Evolutionary conservation across 1,140 invertebrate genomes (phyloP).

Genomic region (Thaumetopoea pityocampa): DNA sequence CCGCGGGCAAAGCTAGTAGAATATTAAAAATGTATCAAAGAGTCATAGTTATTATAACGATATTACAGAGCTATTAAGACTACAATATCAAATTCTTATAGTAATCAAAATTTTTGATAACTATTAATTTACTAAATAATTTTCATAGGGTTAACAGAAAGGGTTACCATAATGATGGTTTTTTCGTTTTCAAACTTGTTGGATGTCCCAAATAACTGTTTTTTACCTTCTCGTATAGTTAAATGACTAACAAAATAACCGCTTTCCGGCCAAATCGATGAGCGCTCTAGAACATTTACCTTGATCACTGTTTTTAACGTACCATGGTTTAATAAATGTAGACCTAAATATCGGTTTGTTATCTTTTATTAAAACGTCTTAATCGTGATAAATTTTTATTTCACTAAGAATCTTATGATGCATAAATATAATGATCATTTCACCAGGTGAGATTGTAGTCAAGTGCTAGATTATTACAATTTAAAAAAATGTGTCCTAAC

Average conservation of each 20-base stretch:
- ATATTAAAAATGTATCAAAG: too few species aligned
- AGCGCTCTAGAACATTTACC: slow-evolving; percentile 32
- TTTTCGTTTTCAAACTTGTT: slow-evolving; percentile 9
- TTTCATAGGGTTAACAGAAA: slow-evolving; percentile 16
- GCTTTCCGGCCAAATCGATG: slow-evolving; percentile 34
- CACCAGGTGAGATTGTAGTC: too few species aligned
- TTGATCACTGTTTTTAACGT: slow-evolving; percentile 36
- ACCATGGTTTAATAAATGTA: slow-evolving; percentile 34
- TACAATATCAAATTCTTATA: background rate
- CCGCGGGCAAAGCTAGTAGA: too few species aligned
- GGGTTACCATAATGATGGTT: slow-evolving; percentile 20
- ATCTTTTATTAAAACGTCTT: slow-evolving; percentile 15
- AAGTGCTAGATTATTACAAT: too few species aligned
- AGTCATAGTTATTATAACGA: too few species aligned
- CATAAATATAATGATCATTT: too few species aligned
- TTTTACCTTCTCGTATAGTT: slow-evolving; percentile 21
- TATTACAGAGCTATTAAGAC: too few species aligned
- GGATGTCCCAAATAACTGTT: slow-evolving; percentile 10
- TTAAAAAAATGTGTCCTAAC: too few species aligned
- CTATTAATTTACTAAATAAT: slow-evolving; percentile 24
- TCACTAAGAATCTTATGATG: too few species aligned
- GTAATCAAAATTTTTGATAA: slow-evolving; percentile 15
- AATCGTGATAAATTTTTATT: slow-evolving; percentile 6
- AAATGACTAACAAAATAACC: slow-evolving; percentile 34
- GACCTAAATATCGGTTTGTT: slow-evolving; percentile 24